A percentile compares a stretch with the other conserved stretches of the same genome.
These are phyloP conservation scores for Tenthredo mesomela DNA, from an alignment of 2,888 invertebrate genomes.

Conservation along the genomic window DNA sequence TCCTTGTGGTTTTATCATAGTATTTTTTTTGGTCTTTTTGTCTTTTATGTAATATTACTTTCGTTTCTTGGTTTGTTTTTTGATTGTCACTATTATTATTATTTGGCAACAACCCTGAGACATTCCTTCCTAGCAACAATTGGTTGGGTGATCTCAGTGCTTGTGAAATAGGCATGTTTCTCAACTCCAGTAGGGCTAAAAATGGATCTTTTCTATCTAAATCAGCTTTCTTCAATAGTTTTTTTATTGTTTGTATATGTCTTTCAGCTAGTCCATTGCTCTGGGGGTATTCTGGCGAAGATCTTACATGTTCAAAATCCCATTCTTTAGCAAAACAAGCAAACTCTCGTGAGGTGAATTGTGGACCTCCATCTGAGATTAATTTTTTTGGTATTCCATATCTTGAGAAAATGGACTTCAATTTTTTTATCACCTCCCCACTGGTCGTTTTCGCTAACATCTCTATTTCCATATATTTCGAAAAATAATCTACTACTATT, in stretches of 20 bases:
- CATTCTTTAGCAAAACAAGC: conserved; percentile 24
- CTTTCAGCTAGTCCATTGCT: conserved; percentile 56
- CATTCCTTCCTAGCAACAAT: not conserved
- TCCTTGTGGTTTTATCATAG: not conserved
- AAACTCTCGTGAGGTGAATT: conserved; percentile 33
- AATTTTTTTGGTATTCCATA: conserved; percentile 49
- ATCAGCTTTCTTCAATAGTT: conserved; percentile 53
- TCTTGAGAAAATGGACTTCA: conserved; percentile 48
- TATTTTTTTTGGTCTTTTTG: not conserved
- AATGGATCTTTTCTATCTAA: conserved; percentile 55
- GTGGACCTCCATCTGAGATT: conserved; percentile 38
- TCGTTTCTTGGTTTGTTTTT: not conserved
- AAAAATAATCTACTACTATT: conserved; percentile 48
- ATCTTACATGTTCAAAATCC: conserved; percentile 53
- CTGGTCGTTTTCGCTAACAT: conserved; percentile 31
- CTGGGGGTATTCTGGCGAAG: conserved; percentile 50
- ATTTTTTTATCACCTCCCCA: conserved; percentile 27
- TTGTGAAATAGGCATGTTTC: conserved; percentile 42
- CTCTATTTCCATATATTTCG: conserved; percentile 51
- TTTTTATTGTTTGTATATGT: conserved; percentile 52
- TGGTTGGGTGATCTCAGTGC: not conserved
- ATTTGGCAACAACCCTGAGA: not conserved
- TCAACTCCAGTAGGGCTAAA: conserved; percentile 55
- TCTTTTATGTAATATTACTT: not conserved
- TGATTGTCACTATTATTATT: not conserved